Evolutionary conservation across 2,113 vertebrate species (phyloP).

Genomic region (Gambusia holbrooki): DNA sequence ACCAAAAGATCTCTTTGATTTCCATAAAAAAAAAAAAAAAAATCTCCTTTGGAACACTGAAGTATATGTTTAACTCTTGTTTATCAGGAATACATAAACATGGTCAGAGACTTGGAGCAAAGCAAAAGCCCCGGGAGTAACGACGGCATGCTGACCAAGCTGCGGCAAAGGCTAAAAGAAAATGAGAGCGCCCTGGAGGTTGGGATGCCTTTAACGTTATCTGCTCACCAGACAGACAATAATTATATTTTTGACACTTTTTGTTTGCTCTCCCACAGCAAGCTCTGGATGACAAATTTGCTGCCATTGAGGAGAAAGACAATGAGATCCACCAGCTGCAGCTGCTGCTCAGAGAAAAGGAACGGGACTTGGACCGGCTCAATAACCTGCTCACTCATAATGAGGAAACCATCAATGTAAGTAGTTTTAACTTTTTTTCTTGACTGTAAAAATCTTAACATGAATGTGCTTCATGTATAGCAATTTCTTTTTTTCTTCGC

Average conservation of each 20-base stretch:
- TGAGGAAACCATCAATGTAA: conserved; percentile 81
- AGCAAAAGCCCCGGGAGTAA: conserved; percentile 74
- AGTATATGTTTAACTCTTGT: conserved; percentile 1
- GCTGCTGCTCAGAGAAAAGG: conserved; percentile 80
- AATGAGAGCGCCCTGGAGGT: conserved; percentile 83
- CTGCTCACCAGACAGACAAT: not conserved
- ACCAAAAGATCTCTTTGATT: not conserved
- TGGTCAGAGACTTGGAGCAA: conserved; percentile 76
- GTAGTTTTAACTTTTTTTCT: not conserved
- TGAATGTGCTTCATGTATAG: not conserved
- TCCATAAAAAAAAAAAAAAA: not conserved
- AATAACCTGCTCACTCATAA: conserved; percentile 79
- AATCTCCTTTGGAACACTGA: not conserved
- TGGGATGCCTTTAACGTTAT: conserved; percentile 3
- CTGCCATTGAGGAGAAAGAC: conserved; percentile 82
- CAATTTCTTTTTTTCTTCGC: not conserved
- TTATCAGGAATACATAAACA: conserved; percentile 81
- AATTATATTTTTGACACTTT: conserved; percentile 13
- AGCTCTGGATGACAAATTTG: conserved; percentile 81
- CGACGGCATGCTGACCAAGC: conserved; percentile 74
- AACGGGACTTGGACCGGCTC: conserved; percentile 80
- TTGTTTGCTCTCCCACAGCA: conserved; percentile 59
- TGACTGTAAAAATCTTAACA: not conserved
- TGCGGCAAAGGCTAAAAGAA: conserved; percentile 80
- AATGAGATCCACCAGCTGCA: conserved; percentile 82